These are phyloP conservation scores for Pachymerium ferrugineum DNA, from an alignment of 2,888 invertebrate genomes.

Conservation along the genomic window DNA sequence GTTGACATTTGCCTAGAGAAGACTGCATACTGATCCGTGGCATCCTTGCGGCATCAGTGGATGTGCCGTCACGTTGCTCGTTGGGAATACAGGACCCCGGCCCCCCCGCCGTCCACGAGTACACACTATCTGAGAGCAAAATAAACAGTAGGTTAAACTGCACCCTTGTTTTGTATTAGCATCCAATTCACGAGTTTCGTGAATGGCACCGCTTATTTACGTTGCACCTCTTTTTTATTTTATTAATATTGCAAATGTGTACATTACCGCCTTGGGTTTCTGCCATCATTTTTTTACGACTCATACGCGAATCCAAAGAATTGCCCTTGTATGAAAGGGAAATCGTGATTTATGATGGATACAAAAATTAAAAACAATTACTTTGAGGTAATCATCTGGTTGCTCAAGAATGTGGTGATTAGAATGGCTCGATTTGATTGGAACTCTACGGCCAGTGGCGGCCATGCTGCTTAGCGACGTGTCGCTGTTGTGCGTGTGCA, in stretches of 20 bases:
- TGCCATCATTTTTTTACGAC: not conserved
- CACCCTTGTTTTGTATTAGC: not conserved
- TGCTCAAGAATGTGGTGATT: conserved; percentile 30
- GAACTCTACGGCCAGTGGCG: conserved; percentile 27
- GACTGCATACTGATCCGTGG: conserved; percentile 40
- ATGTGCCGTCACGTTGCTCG: conserved; percentile 42
- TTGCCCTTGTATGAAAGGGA: not conserved
- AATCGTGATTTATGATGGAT: not conserved
- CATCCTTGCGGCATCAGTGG: conserved; percentile 44
- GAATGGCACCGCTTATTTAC: not conserved
- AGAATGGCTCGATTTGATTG: conserved; percentile 28
- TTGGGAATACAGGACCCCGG: conserved; percentile 42
- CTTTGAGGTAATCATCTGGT: conserved; percentile 3
- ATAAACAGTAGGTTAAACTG: conserved; percentile 9
- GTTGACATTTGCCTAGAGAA: conserved; percentile 25
- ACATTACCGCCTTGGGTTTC: conserved; percentile 29
- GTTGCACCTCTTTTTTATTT: not conserved
- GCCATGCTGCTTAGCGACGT: conserved; percentile 35
- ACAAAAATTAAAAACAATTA: not conserved
- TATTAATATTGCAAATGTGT: not conserved
- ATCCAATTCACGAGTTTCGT: conserved; percentile 27
- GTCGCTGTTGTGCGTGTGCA: conserved; percentile 35
- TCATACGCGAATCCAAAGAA: not conserved
- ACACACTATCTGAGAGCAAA: conserved; percentile 40
- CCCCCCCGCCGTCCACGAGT: conserved; percentile 39